Evolutionary conservation across 2,113 vertebrate genomes (phyloP).

Genomic region (Hemichromis elongatus): DNA sequence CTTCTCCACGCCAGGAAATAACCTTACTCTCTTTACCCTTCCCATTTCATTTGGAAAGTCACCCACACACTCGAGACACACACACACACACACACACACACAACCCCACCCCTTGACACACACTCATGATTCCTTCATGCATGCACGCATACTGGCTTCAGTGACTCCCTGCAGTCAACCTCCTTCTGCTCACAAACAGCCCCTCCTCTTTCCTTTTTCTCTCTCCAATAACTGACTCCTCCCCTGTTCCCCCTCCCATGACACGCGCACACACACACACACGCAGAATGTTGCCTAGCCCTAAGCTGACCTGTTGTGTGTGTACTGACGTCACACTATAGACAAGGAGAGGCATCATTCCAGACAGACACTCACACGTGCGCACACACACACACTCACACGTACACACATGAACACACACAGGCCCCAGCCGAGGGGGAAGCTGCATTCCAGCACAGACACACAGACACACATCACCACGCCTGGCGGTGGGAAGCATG

Average conservation of each 20-base stretch:
- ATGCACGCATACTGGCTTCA: conserved; percentile 56
- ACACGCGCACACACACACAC: conserved; percentile 17
- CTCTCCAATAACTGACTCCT: conserved; percentile 58
- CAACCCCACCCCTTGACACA: conserved; percentile 46
- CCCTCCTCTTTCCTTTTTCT: conserved; percentile 59
- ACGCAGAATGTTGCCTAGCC: conserved; percentile 51
- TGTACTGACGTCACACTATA: conserved; percentile 73
- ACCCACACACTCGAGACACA: conserved; percentile 25
- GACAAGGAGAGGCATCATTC: conserved; percentile 72
- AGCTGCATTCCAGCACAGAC: conserved; percentile 69
- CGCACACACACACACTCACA: not conserved
- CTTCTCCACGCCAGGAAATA: conserved; percentile 55
- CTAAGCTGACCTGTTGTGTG: conserved; percentile 72
- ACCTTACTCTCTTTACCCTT: conserved; percentile 53
- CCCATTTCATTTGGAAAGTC: conserved; percentile 56
- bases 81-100: not conserved
- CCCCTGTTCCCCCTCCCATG: not conserved
- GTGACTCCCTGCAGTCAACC: conserved; percentile 63
- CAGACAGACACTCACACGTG: conserved; percentile 57
- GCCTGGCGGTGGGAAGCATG: conserved; percentile 85
- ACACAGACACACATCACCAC: conserved; percentile 70
- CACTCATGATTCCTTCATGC: conserved; percentile 56
- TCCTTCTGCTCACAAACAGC: conserved; percentile 66
- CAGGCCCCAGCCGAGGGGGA: conserved; percentile 62
- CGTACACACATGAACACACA: conserved; percentile 11